These are phyloP conservation scores for Heliocidaris tuberculata DNA, from an alignment of 35 echinoderm and acorn worm genomes.

Conservation along the genomic window DNA sequence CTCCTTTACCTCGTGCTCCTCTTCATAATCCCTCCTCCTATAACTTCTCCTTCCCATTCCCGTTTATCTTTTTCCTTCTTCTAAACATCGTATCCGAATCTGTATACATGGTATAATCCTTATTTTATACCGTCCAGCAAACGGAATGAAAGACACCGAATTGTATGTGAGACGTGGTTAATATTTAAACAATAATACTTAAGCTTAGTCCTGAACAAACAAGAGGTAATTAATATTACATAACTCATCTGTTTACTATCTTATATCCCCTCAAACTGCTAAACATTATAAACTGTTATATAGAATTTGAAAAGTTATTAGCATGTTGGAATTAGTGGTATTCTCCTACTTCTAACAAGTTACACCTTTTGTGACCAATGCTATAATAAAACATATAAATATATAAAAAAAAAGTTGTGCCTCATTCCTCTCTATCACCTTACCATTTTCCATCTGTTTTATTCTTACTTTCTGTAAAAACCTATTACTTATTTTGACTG, in stretches of 20 bases:
- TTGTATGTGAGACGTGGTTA: background rate
- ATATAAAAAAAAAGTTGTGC: background rate
- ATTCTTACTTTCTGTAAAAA: background rate
- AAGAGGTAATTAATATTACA: background rate
- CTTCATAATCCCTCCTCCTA: background rate
- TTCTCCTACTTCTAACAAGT: too few species aligned
- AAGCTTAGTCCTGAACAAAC: background rate
- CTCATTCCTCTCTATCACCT: background rate
- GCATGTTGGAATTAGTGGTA: too few species aligned
- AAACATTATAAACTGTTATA: too few species aligned
- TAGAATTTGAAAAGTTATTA: too few species aligned
- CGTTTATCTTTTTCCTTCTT: background rate
- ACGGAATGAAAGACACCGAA: background rate
- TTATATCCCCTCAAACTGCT: too few species aligned
- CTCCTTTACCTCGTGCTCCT: background rate
- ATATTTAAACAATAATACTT: background rate
- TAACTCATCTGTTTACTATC: too few species aligned
- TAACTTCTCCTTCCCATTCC: background rate
- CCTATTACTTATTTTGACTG: background rate
- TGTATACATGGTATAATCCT: too few species aligned
- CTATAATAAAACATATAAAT: too few species aligned
- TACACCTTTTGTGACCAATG: too few species aligned
- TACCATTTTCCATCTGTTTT: background rate
- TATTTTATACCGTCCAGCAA: too few species aligned
- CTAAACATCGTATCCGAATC: too few species aligned